A percentile compares a stretch with the other conserved stretches of the same genome.
These are phyloP conservation scores for Nowickia ferox DNA, from an alignment of 2,888 invertebrate genomes.

Conservation along the genomic window DNA sequence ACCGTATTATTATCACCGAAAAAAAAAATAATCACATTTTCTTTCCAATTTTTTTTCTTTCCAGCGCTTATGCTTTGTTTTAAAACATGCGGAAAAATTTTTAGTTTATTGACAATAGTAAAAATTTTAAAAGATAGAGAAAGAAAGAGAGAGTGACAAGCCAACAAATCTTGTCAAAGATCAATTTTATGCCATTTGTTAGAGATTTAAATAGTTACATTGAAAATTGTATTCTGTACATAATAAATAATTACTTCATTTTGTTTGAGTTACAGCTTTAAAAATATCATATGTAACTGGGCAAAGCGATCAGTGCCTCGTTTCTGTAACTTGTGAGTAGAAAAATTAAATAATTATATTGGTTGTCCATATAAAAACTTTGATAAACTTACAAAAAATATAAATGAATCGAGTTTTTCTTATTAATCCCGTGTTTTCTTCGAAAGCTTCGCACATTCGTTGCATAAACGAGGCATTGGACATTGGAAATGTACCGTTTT, in stretches of 20 bases:
- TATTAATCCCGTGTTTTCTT: too few species aligned
- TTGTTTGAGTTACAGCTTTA: conserved; percentile 20
- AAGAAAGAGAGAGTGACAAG: conserved; percentile 9
- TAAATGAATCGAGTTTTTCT: too few species aligned
- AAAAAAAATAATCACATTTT: conserved; percentile 27
- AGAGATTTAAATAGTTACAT: conserved; percentile 29
- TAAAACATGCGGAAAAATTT: conserved; percentile 39
- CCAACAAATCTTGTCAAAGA: conserved; percentile 46
- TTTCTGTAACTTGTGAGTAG: background rate
- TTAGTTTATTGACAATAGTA: conserved; percentile 14
- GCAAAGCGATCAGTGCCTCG: background rate
- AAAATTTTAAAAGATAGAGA: conserved; percentile 7
- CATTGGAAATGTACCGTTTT: too few species aligned
- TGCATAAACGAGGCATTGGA: too few species aligned
- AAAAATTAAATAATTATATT: background rate
- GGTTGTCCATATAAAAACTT: too few species aligned
- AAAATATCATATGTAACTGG: background rate
- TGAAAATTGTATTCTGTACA: conserved; percentile 26
- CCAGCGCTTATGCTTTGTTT: background rate
- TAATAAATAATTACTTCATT: conserved; percentile 51
- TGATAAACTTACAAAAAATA: too few species aligned
- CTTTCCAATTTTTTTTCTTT: background rate
- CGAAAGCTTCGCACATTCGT: too few species aligned
- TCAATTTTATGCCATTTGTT: conserved; percentile 38
- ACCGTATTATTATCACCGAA: conserved; percentile 12